phyloP scores from a whole-genome alignment of 2,888 invertebrate genomes.

The Agonopterix heracliana region DNA sequence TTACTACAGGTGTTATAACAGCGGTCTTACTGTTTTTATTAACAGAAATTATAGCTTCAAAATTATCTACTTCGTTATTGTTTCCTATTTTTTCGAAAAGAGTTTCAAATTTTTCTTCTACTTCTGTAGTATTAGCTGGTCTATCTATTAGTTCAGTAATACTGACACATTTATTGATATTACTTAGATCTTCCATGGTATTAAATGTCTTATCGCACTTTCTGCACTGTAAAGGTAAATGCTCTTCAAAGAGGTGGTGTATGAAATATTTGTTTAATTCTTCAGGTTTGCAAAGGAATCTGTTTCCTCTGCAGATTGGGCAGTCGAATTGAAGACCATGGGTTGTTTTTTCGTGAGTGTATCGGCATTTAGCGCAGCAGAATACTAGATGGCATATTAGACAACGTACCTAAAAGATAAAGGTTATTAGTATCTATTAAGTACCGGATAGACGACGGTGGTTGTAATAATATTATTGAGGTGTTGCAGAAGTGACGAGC shows the following conservation, averaged over 20 bases:
- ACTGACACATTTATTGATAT: conserved; percentile 54
- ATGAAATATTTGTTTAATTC: conserved; percentile 45
- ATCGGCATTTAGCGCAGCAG: conserved; percentile 61
- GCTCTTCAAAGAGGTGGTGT: conserved; percentile 45
- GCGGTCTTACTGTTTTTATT: conserved; percentile 55
- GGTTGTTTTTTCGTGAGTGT: conserved; percentile 49
- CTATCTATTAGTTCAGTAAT: conserved; percentile 51
- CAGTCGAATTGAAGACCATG: conserved; percentile 62
- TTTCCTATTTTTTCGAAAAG: conserved; percentile 46
- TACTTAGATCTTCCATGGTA: conserved; percentile 52
- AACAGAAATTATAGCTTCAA: conserved; percentile 48
- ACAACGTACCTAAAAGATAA: conserved; percentile 52
- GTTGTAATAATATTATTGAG: too few species aligned
- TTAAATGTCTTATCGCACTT: conserved; percentile 54
- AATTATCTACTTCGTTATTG: conserved; percentile 34
- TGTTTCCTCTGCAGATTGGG: conserved; percentile 53
- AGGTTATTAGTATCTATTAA: not conserved
- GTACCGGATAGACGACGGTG: too few species aligned
- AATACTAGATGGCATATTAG: conserved; percentile 59
- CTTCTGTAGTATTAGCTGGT: conserved; percentile 23
- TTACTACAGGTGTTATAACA: conserved; percentile 56
- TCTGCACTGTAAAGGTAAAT: conserved; percentile 54
- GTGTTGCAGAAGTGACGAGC: too few species aligned
- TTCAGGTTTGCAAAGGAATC: conserved; percentile 48
- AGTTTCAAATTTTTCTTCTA: conserved; percentile 56